phyloP scores from a whole-genome alignment of 1,140 invertebrate species.

The Drosophila melanica region DNA sequence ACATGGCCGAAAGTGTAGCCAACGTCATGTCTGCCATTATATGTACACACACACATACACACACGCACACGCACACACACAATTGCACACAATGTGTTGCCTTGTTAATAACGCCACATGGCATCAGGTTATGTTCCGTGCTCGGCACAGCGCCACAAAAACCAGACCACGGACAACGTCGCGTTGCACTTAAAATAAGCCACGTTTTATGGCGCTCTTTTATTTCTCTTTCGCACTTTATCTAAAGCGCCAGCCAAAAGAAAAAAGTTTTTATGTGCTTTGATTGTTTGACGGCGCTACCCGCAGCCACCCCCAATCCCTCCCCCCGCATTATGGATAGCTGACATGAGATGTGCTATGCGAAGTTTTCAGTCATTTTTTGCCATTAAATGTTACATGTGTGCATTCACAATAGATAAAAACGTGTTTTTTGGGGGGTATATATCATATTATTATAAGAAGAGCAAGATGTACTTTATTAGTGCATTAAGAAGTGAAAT shows the following conservation, averaged over 20 bases:
- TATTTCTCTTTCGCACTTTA: conserved; percentile 21
- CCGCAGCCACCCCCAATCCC: not conserved
- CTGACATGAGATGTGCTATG: conserved; percentile 10
- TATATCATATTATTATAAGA: not conserved
- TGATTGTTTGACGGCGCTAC: conserved; percentile 4
- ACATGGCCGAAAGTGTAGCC: conserved; percentile 23
- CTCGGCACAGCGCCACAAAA: conserved; percentile 32
- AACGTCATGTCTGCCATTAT: conserved; percentile 41
- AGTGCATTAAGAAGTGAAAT: too few species aligned
- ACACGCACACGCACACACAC: conserved; percentile 3
- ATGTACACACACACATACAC: conserved; percentile 23
- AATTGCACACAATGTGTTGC: conserved; percentile 33
- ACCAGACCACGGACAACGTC: conserved; percentile 30
- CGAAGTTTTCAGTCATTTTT: conserved; percentile 22
- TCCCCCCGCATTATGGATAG: not conserved
- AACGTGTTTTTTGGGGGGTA: not conserved
- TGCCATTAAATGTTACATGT: conserved; percentile 18
- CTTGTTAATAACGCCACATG: conserved; percentile 70
- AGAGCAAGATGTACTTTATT: too few species aligned
- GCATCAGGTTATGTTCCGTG: conserved; percentile 23
- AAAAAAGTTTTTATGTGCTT: conserved; percentile 13
- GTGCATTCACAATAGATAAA: not conserved
- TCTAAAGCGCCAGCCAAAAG: conserved; percentile 17
- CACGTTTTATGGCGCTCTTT: conserved; percentile 56
- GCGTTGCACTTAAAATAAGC: conserved; percentile 64